Evolutionary conservation across 2,797 vertebrate species (phyloP).

Genomic region (Rhinogobio ventralis): DNA sequence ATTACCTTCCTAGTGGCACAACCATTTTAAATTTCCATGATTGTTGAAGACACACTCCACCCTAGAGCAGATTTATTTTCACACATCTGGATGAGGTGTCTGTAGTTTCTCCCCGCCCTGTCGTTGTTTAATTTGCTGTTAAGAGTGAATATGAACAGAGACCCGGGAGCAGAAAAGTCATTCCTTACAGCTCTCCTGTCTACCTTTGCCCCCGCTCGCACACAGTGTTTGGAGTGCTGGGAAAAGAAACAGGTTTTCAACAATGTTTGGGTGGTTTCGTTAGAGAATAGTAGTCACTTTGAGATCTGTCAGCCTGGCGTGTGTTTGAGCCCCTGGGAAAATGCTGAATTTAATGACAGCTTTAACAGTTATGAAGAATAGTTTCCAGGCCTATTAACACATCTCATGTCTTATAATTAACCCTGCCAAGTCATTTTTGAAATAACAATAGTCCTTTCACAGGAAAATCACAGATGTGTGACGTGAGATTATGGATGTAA

Average conservation of each 20-base stretch:
- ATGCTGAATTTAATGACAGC: slow-evolving; percentile 20
- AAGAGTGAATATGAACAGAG: slow-evolving; percentile 79
- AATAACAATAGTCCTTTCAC: slow-evolving; percentile 40
- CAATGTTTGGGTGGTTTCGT: slow-evolving; percentile 43
- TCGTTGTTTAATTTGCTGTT: slow-evolving; percentile 82
- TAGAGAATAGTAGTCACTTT: slow-evolving; percentile 38
- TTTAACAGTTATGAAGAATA: slow-evolving; percentile 44
- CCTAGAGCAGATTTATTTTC: slow-evolving; percentile 82
- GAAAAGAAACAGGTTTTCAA: slow-evolving; percentile 70
- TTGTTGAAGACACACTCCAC: slow-evolving; percentile 77
- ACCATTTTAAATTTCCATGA: slow-evolving; percentile 76
- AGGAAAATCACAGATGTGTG: slow-evolving; percentile 16
- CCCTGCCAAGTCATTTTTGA: slow-evolving; percentile 30
- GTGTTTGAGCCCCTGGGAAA: slow-evolving; percentile 26
- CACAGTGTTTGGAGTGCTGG: slow-evolving; percentile 66
- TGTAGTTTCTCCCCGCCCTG: slow-evolving; percentile 79
- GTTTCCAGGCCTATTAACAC: slow-evolving; percentile 54
- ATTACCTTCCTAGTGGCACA: slow-evolving; percentile 66
- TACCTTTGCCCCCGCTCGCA: slow-evolving; percentile 51
- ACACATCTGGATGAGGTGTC: slow-evolving; percentile 84
- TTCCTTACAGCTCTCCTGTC: slow-evolving; percentile 46
- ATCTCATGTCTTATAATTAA: slow-evolving; percentile 45
- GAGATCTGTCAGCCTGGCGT: slow-evolving; percentile 19
- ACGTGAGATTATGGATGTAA: background rate
- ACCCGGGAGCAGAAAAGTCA: slow-evolving; percentile 65